These are phyloP conservation scores for Harmothoe impar DNA, from an alignment of 2,888 invertebrate genomes.

Conservation along the genomic window DNA sequence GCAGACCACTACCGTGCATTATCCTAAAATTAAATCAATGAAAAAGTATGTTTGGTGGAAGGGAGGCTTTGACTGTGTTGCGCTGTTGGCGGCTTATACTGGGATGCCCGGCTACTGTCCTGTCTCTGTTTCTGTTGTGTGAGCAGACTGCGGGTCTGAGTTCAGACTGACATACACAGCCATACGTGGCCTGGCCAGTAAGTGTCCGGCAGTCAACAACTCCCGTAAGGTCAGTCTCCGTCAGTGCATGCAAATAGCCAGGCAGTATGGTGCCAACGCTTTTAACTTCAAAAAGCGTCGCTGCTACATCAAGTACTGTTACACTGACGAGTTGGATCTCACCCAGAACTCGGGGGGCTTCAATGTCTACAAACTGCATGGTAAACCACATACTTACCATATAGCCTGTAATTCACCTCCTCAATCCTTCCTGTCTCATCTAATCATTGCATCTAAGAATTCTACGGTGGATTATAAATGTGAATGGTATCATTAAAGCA, in stretches of 20 bases:
- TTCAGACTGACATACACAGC: constrained; percentile 1
- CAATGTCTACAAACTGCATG: constrained; percentile 58
- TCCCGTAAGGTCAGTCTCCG: background rate
- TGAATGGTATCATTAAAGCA: too few relatives aligned
- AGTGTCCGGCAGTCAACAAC: constrained; percentile 3
- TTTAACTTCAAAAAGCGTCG: constrained; percentile 64
- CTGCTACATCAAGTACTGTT: constrained; percentile 67
- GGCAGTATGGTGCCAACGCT: constrained; percentile 64
- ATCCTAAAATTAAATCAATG: too few relatives aligned
- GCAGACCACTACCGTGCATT: background rate
- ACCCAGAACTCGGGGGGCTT: constrained; percentile 55
- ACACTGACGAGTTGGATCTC: constrained; percentile 56
- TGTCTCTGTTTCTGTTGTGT: background rate
- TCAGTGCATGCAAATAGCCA: constrained; percentile 40
- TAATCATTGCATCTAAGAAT: too few relatives aligned
- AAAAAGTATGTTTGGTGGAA: too few relatives aligned
- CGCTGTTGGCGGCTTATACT: too few relatives aligned
- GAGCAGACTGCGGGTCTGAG: constrained; percentile 51
- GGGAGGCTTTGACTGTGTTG: too few relatives aligned
- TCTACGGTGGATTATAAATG: too few relatives aligned
- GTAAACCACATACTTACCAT: constrained; percentile 41
- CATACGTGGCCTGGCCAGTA: constrained; percentile 36
- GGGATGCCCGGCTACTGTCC: background rate
- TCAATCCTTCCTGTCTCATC: too few relatives aligned
- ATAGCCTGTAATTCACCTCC: background rate